Percentiles rank a stretch among this genome's conserved stretches.
Conservation (phyloP, 1,140 invertebrate species). For the Calosoma granatense region DNA sequence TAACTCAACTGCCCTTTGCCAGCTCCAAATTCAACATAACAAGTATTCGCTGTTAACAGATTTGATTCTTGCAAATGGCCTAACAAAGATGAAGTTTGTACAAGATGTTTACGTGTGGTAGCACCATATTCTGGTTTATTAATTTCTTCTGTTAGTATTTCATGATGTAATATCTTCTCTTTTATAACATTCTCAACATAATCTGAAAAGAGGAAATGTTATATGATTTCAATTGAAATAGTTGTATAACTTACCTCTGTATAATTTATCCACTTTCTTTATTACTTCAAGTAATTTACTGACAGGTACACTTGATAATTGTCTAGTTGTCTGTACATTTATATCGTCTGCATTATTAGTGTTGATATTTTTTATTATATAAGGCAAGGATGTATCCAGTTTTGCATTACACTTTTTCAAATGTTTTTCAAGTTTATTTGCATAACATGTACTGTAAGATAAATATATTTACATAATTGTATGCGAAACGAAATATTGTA, state of each 20-base stretch:
- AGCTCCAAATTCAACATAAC: conserved; percentile 77
- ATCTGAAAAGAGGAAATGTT: conserved; percentile 20
- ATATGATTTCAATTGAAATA: background rate
- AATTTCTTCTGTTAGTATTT: conserved; percentile 47
- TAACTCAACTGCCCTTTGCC: conserved; percentile 75
- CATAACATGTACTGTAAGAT: conserved; percentile 57
- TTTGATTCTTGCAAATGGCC: conserved; percentile 45
- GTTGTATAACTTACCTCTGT: conserved; percentile 26
- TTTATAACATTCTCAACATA: conserved; percentile 34
- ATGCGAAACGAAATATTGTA: conserved; percentile 10
- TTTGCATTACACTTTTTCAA: conserved; percentile 67
- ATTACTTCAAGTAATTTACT: conserved; percentile 36
- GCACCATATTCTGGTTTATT: conserved; percentile 48
- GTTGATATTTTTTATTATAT: conserved; percentile 55
- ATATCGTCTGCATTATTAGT: conserved; percentile 27
- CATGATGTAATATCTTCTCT: conserved; percentile 36
- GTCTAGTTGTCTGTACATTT: conserved; percentile 13
- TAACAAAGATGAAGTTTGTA: conserved; percentile 59
- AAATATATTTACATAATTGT: conserved; percentile 14
- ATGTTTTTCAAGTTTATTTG: conserved; percentile 58
- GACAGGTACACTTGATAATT: conserved; percentile 36
- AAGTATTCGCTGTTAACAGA: conserved; percentile 46
- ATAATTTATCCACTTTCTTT: conserved; percentile 37
- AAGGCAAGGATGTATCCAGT: conserved; percentile 38
- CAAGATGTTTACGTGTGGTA: conserved; percentile 54